Evolutionary conservation across 2,797 vertebrate genomes (phyloP), one percentile per base, ranked within the genome.

Genomic region (Leptoclinus maculatus): DNA sequence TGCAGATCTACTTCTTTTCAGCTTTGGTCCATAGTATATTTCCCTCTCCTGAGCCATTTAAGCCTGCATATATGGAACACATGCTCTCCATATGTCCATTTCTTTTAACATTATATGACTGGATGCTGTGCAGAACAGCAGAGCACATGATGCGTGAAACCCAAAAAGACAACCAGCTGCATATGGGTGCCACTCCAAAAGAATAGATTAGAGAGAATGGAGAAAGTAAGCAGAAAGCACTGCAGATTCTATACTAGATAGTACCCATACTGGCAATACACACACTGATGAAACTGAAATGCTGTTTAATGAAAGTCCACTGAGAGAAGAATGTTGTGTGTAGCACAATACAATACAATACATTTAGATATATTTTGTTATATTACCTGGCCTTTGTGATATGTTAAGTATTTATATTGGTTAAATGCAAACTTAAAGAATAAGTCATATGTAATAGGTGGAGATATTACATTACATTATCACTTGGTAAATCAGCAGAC

Each of bases 1-100:
- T 71, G 66, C 74, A 68, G 76, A 8, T 63, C 85, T 89, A 81
- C 38, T 83, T 67, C 49, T 29, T 79, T 66, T 88, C 69, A 81
- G 76, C 43, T 53, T 43, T 51, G 75, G 39, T 58, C 83, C 66
- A 75, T 38, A 71, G 68, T 76, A 77, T 84, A 89, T 85, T 88
- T 92, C 53, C 72, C 79, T 65, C 84, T 69, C 49, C 39, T 84
- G 69, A 89, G 66, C 64, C 79, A 74, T 63, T 63, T 87, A 59
- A 80, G 80, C 49, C 57, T 74, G 21, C 47, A 58, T 83, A n/a
- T 76, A 78, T 63, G 65, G 39, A 59, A 8, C 88, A 88, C 76
- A 82, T 89, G 85, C 38, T 54, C n/a, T 19, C 76, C 85, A 85
- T 77, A 88, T 88, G 86, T 69, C 72, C 66, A n/a, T 66, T 69